These are phyloP conservation scores for Ariolimax columbianus DNA, from an alignment of 2,888 invertebrate genomes.

Conservation along the genomic window DNA sequence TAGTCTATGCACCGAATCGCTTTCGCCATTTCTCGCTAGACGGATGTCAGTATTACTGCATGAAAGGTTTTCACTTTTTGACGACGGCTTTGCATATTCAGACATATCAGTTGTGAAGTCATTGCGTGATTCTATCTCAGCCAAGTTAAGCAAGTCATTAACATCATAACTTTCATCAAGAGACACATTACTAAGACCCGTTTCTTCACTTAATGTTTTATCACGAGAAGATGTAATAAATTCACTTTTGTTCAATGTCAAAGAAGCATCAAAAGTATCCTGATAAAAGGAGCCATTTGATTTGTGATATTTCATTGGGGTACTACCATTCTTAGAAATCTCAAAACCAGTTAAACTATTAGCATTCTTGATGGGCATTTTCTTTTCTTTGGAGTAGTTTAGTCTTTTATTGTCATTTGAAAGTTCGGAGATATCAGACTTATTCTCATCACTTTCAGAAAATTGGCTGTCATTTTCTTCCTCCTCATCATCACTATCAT, in stretches of 20 bases:
- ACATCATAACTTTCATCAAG: slow-evolving; percentile 12
- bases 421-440: slow-evolving; percentile 10
- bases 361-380: neutral
- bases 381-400: neutral
- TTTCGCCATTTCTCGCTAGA: neutral
- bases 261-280: too few species aligned
- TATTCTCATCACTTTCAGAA: slow-evolving; percentile 20
- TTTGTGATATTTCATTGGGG: too few species aligned
- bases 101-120: neutral
- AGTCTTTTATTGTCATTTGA: neutral
- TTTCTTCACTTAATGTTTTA: too few species aligned
- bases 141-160: slow-evolving; percentile 12
- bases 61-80: neutral
- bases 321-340: neutral
- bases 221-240: neutral
- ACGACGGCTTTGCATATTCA: neutral
- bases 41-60: neutral
- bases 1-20: neutral
- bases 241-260: neutral
- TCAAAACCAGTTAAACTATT: neutral
- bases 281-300: neutral
- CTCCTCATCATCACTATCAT: slow-evolving; percentile 22
- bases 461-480: slow-evolving; percentile 15
- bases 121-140: slow-evolving; percentile 15
- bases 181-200: neutral